phyloP scores from a whole-genome alignment of 2,113 vertebrate species.

The Bos taurus region ARS-UCD2.0 NC_037350.1:41306501-41307000 shows the following conservation, averaged over 20 bases:
- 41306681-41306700: not conserved
- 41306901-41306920: not conserved
- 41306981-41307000: not conserved
- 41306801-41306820: not conserved
- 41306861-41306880: not conserved
- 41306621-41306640: not conserved
- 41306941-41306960: not conserved
- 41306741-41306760: not conserved
- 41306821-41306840: not conserved
- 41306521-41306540: not conserved
- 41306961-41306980: not conserved
- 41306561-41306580: not conserved
- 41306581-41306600: not conserved
- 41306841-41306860: not conserved
- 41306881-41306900: not conserved
- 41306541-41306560: not conserved
- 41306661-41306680: not conserved
- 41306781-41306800: not conserved
- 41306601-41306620: not conserved
- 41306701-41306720: not conserved
- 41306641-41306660: not conserved
- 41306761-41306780: not conserved
- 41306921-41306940: not conserved
- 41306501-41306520: not conserved
- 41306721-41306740: no score